A percentile compares a stretch with the other conserved stretches of the same genome.
phyloP scores from a whole-genome alignment of 64 coral and sea anemone species.

The Dendronephthya gigantea region DNA sequence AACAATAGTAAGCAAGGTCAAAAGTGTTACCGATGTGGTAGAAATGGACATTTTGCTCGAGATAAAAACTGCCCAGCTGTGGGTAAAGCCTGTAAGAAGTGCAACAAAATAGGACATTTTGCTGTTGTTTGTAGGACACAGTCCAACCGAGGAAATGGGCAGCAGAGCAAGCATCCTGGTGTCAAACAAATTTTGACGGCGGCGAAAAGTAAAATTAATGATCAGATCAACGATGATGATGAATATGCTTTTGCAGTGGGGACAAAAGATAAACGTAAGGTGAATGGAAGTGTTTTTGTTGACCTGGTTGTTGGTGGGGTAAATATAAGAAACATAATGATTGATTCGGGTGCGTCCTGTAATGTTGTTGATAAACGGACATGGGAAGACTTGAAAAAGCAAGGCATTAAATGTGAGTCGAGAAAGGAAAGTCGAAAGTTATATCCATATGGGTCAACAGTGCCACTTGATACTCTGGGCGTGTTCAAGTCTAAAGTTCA shows the following conservation, averaged over 20 bases:
- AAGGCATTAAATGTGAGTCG: background rate
- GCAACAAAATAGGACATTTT: no score
- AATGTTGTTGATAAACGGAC: background rate
- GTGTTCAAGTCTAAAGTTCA: background rate
- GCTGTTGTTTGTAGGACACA: no score
- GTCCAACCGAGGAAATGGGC: background rate
- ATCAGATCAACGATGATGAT: background rate
- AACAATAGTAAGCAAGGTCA: no score
- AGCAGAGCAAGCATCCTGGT: background rate
- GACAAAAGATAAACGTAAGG: background rate
- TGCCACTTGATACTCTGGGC: background rate
- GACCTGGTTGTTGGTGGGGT: background rate
- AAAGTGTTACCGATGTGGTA: no score
- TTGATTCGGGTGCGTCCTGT: background rate
- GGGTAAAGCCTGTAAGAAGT: no score
- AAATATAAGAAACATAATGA: background rate
- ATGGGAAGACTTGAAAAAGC: background rate
- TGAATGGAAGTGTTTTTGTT: background rate
- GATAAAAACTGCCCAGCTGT: no score
- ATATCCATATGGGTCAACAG: background rate
- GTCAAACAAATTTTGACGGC: background rate
- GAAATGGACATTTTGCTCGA: no score
- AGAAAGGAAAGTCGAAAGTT: background rate
- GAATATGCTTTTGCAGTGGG: background rate
- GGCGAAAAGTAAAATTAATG: background rate